phyloP scores from a whole-genome alignment of 2,113 vertebrate species.

The Alethe castanea region DNA sequence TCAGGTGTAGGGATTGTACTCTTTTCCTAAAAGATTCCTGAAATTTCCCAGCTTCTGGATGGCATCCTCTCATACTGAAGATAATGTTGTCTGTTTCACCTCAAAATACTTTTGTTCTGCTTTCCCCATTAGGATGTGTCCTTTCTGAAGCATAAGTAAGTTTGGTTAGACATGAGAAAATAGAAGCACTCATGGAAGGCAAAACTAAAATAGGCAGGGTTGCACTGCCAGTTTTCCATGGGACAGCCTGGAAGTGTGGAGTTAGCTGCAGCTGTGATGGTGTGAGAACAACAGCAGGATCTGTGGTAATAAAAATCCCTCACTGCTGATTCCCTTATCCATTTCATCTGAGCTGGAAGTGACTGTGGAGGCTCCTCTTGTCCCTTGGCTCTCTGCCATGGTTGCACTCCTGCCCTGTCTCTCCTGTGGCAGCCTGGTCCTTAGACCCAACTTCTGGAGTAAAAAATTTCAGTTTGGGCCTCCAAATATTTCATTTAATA shows the following conservation, averaged over 20 bases:
- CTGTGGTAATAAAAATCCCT: neutral
- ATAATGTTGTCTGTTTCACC: neutral
- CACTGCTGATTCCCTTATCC: neutral
- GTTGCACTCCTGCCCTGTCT: neutral
- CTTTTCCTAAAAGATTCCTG: neutral
- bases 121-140: fast-evolving
- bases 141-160: neutral
- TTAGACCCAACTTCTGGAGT: neutral
- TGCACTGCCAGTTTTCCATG: neutral
- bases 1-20: neutral
- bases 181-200: neutral
- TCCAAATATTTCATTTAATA: neutral
- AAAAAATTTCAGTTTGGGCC: neutral
- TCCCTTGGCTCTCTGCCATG: neutral
- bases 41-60: neutral
- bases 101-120: neutral
- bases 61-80: neutral
- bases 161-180: neutral
- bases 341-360: neutral
- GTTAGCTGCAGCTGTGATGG: neutral
- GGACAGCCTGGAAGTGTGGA: neutral
- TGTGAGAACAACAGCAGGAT: neutral
- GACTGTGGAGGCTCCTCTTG: neutral
- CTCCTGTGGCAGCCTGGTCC: neutral
- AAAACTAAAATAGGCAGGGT: neutral